Percentiles rank a stretch among this genome's conserved stretches.
These are phyloP conservation scores for Esperia sulphurella DNA, from an alignment of 2,888 invertebrate genomes.

Conservation along the genomic window DNA sequence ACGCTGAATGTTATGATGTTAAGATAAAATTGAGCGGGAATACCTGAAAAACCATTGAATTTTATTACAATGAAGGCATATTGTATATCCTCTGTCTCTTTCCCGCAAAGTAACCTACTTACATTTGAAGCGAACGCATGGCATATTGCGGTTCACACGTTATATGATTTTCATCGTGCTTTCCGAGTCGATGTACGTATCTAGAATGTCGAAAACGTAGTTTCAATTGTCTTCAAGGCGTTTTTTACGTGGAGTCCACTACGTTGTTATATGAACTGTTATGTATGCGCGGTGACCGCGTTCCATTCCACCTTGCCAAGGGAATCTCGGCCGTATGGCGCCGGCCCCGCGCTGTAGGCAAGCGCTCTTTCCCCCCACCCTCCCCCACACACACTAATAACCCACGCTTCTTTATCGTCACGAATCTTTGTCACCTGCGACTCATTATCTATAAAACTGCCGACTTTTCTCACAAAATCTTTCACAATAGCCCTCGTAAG, in stretches of 20 bases:
- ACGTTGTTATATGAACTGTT: slow-evolving; percentile 44
- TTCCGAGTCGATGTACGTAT: background rate
- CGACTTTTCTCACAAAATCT: slow-evolving; percentile 36
- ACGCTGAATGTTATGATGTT: slow-evolving; percentile 12
- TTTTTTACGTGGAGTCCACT: slow-evolving; percentile 22
- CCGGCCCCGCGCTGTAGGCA: slow-evolving; percentile 44
- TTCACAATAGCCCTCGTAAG: slow-evolving; percentile 21
- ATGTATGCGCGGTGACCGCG: slow-evolving; percentile 62
- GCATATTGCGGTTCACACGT: slow-evolving; percentile 19
- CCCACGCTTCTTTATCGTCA: slow-evolving; percentile 71
- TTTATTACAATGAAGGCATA: slow-evolving; percentile 21
- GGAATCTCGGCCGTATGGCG: slow-evolving; percentile 58
- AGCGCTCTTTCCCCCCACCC: slow-evolving; percentile 55
- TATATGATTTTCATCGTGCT: background rate
- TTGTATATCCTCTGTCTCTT: slow-evolving; percentile 35
- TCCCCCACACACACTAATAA: slow-evolving; percentile 57
- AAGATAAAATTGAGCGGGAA: slow-evolving; percentile 33
- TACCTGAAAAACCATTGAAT: slow-evolving; percentile 16
- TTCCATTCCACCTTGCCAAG: slow-evolving; percentile 58
- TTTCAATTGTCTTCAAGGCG: background rate
- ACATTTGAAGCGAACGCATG: slow-evolving; percentile 27
- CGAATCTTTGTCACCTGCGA: slow-evolving; percentile 69
- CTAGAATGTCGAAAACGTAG: slow-evolving; percentile 7
- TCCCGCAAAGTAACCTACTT: slow-evolving; percentile 42
- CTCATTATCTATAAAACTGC: slow-evolving; percentile 50